Evolutionary conservation across 2,888 invertebrate genomes (phyloP).

Genomic region (Agonopterix arenella): DNA sequence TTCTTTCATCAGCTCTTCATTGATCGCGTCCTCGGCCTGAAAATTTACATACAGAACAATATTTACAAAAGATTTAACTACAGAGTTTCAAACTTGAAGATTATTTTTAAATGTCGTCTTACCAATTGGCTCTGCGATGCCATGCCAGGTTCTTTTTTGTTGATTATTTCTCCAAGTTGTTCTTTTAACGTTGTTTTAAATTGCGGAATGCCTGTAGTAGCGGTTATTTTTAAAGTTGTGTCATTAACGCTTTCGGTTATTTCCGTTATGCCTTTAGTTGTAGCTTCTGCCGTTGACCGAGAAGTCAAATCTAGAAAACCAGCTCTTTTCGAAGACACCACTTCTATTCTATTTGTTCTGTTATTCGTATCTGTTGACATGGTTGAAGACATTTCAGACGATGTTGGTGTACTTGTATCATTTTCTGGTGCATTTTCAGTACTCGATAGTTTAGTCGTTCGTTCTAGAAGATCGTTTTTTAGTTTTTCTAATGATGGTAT

Average conservation of each 20-base stretch:
- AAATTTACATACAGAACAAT: slow-evolving; percentile 16
- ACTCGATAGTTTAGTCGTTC: slow-evolving; percentile 6
- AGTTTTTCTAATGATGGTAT: slow-evolving; percentile 33
- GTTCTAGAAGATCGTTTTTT: slow-evolving; percentile 21
- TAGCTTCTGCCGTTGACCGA: slow-evolving; percentile 13
- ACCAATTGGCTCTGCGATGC: slow-evolving; percentile 53
- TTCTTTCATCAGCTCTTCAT: slow-evolving; percentile 54
- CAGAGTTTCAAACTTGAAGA: too few species aligned
- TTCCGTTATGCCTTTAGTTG: background rate
- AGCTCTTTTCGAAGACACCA: slow-evolving; percentile 46
- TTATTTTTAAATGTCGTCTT: slow-evolving; percentile 16
- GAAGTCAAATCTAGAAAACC: slow-evolving; percentile 49
- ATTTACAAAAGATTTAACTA: too few species aligned
- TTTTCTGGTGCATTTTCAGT: background rate
- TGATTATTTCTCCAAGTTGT: background rate
- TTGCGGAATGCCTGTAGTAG: slow-evolving; percentile 1
- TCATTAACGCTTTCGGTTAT: background rate
- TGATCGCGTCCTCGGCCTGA: slow-evolving; percentile 56
- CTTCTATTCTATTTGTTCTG: slow-evolving; percentile 18
- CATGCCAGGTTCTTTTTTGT: slow-evolving; percentile 13
- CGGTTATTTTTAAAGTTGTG: background rate
- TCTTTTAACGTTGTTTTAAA: slow-evolving; percentile 12
- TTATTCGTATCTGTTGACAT: background rate
- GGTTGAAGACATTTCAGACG: background rate
- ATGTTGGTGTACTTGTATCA: background rate